Conservation (phyloP, 2,888 invertebrate species). For the Monopis laevigella region DNA sequence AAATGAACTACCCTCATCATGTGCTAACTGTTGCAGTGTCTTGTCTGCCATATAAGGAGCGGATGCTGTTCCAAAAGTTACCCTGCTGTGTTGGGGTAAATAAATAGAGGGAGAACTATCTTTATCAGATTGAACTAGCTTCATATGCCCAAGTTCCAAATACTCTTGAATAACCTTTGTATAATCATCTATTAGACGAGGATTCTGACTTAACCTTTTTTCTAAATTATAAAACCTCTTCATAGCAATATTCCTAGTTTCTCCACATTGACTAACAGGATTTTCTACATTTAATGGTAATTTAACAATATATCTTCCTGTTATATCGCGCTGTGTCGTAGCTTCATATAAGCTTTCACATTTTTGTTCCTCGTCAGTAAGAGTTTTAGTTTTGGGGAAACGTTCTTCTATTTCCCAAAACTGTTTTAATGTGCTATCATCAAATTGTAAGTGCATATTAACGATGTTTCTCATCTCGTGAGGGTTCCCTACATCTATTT, state of each 20-base stretch:
- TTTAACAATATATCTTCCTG: slow-evolving; percentile 17
- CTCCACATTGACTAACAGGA: slow-evolving; percentile 13
- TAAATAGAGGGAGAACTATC: slow-evolving; percentile 16
- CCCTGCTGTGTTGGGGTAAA: slow-evolving; percentile 24
- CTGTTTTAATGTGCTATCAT: slow-evolving; percentile 14
- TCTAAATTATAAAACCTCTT: slow-evolving; percentile 16
- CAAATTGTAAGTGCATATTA: too few relatives aligned
- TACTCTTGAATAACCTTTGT: slow-evolving; percentile 20
- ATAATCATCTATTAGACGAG: slow-evolving; percentile 18
- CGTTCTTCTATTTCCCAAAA: slow-evolving; percentile 20
- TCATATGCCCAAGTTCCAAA: slow-evolving; percentile 21
- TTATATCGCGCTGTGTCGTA: slow-evolving; percentile 14
- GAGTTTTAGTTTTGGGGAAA: slow-evolving; percentile 13
- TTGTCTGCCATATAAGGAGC: slow-evolving; percentile 26
- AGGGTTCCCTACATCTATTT: too few relatives aligned
- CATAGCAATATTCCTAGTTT: slow-evolving; percentile 14
- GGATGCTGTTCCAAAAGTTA: slow-evolving; percentile 25
- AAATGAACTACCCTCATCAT: slow-evolving; percentile 20
- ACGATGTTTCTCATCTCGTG: too few relatives aligned
- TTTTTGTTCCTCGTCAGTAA: slow-evolving; percentile 15
- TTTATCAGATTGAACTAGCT: too few relatives aligned
- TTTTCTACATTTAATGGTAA: slow-evolving; percentile 15
- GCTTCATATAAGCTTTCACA: slow-evolving; percentile 15
- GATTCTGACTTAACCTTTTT: slow-evolving; percentile 14
- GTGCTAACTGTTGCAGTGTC: slow-evolving; percentile 22